Percentiles rank a stretch among this genome's conserved stretches.
phyloP scores from a whole-genome alignment of 1,140 invertebrate genomes.

The Leptonema lineaticorne region DNA sequence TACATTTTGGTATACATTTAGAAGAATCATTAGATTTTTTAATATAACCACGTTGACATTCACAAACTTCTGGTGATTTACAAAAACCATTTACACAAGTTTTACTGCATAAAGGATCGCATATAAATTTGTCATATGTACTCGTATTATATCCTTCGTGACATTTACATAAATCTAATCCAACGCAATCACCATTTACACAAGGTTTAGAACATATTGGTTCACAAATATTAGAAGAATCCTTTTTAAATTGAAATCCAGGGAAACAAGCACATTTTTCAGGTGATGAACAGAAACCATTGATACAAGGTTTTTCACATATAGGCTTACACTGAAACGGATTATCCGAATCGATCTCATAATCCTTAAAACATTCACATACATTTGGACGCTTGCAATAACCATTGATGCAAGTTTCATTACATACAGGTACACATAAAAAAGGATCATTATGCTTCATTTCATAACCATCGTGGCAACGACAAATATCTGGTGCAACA shows the following conservation, averaged over 20 bases:
- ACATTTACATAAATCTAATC: background rate
- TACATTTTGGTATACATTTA: conserved; percentile 49
- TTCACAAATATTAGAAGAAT: conserved; percentile 42
- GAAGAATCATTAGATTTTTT: conserved; percentile 41
- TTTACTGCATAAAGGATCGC: conserved; percentile 49
- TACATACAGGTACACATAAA: conserved; percentile 49
- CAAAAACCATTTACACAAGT: conserved; percentile 55
- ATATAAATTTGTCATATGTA: conserved; percentile 33
- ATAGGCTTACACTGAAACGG: background rate
- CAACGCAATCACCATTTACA: conserved; percentile 10
- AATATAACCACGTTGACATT: conserved; percentile 55
- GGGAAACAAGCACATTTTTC: conserved; percentile 49
- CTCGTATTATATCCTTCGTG: background rate
- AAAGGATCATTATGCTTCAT: background rate
- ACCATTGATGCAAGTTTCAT: conserved; percentile 44
- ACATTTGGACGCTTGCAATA: conserved; percentile 35
- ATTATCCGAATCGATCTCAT: background rate
- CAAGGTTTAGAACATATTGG: conserved; percentile 44
- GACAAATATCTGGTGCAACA: background rate
- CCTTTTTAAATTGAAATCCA: conserved; percentile 41
- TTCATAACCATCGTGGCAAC: background rate
- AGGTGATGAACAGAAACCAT: conserved; percentile 43
- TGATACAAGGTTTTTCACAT: background rate
- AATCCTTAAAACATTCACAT: conserved; percentile 44
- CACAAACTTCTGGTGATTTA: conserved; percentile 52